Conservation (phyloP, 37 sponge, comb jelly and placozoan genomes). For the Dysidea cf. avara region DNA sequence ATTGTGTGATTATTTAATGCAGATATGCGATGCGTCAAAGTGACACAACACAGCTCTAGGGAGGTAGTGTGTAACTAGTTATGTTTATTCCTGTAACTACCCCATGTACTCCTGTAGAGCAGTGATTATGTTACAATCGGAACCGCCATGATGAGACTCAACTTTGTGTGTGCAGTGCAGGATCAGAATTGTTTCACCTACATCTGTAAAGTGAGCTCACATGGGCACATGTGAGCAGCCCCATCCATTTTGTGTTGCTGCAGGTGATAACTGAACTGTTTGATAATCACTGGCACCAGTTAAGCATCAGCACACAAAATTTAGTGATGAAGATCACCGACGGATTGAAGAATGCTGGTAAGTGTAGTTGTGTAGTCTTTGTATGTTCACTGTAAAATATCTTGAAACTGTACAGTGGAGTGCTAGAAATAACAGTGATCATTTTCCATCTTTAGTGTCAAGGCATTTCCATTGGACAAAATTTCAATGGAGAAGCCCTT, state of each 20-base stretch:
- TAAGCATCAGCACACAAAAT: constrained; percentile 34
- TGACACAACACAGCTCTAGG: too few species aligned
- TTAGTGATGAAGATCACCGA: constrained; percentile 25
- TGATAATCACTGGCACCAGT: constrained; percentile 6
- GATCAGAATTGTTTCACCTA: constrained; percentile 44
- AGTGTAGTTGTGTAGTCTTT: background rate
- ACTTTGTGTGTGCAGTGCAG: constrained; percentile 24
- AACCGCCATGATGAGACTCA: constrained; percentile 34
- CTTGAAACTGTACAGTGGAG: too few species aligned
- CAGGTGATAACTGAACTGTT: constrained; percentile 25
- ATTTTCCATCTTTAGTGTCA: too few species aligned
- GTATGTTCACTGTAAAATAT: too few species aligned
- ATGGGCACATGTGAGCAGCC: background rate
- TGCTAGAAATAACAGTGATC: too few species aligned
- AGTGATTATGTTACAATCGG: constrained; percentile 36
- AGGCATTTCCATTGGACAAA: too few species aligned
- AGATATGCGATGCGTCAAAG: too few species aligned
- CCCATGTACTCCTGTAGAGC: constrained; percentile 31
- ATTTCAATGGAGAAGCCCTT: too few species aligned
- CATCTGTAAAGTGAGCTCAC: constrained; percentile 32
- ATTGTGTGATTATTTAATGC: too few species aligned
- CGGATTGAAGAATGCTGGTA: constrained; percentile 29
- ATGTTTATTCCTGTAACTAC: too few species aligned
- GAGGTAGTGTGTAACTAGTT: too few species aligned
- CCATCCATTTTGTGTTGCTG: background rate